A percentile compares a stretch with the other conserved stretches of the same genome.
phyloP scores from a whole-genome alignment of 37 sponge, comb jelly and placozoan species.

The Aplysina aerophoba region DNA sequence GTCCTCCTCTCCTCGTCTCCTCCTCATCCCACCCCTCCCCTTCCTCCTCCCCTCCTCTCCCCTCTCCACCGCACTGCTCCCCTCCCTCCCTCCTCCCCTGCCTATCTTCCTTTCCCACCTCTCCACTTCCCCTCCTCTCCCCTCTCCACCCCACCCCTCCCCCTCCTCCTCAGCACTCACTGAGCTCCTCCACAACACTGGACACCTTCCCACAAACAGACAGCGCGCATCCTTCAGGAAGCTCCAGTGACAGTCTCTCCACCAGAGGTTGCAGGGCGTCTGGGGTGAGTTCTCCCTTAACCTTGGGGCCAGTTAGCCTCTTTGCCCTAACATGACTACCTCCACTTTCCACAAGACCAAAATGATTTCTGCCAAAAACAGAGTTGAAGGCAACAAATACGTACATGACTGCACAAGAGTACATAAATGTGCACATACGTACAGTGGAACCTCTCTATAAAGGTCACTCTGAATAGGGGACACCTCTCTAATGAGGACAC shows the following conservation, averaged over 20 bases:
- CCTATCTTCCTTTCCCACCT: neutral
- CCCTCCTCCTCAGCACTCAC: neutral
- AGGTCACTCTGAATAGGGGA: too few species aligned
- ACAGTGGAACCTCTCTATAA: neutral
- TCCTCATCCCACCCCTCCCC: neutral
- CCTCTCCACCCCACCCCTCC: neutral
- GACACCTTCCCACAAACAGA: slow-evolving; percentile 8
- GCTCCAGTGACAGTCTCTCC: neutral
- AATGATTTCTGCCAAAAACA: neutral
- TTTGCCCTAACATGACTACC: neutral
- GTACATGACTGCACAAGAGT: neutral
- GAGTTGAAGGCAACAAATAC: neutral
- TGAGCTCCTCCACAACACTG: slow-evolving; percentile 12
- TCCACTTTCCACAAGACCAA: neutral
- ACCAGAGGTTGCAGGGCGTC: neutral
- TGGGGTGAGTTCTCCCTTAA: slow-evolving; percentile 18
- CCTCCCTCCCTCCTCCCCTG: neutral
- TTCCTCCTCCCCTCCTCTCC: neutral
- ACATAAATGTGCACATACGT: neutral
- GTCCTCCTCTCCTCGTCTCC: neutral
- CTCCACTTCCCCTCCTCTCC: neutral
- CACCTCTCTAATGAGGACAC: too few species aligned
- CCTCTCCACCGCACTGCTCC: too few species aligned
- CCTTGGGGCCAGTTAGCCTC: neutral
- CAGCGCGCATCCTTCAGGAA: neutral